These are phyloP conservation scores for Phengaris arion DNA, from an alignment of 2,888 invertebrate species.

Conservation along the genomic window DNA sequence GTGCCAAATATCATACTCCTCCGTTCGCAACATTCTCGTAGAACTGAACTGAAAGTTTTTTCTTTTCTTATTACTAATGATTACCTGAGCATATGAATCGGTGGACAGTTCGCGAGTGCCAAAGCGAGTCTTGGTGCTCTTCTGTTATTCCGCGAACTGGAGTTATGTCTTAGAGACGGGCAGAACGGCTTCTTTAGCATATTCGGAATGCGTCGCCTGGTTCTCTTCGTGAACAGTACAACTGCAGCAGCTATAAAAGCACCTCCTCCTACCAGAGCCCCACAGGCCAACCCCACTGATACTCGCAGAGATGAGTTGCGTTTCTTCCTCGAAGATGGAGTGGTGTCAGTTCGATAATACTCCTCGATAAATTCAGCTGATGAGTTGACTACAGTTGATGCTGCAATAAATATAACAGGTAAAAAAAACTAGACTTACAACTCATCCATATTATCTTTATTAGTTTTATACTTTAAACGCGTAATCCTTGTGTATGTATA, in stretches of 20 bases:
- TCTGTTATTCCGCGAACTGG: conserved; percentile 65
- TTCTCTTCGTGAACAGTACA: conserved; percentile 80
- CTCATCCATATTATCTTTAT: too few relatives aligned
- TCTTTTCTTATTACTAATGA: not conserved
- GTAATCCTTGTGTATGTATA: too few relatives aligned
- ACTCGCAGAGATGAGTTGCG: conserved; percentile 73
- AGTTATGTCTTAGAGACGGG: conserved; percentile 57
- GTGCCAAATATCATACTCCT: too few relatives aligned
- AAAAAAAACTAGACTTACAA: too few relatives aligned
- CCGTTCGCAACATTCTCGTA: too few relatives aligned
- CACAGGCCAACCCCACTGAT: conserved; percentile 68
- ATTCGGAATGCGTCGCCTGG: conserved; percentile 63
- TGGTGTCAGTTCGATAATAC: conserved; percentile 76
- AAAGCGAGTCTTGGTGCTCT: conserved; percentile 68
- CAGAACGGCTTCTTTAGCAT: conserved; percentile 73
- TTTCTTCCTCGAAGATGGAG: conserved; percentile 66
- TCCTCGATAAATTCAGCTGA: conserved; percentile 81
- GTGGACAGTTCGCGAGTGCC: conserved; percentile 69
- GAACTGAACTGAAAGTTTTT: too few relatives aligned
- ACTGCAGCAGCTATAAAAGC: conserved; percentile 81
- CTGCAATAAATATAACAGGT: conserved; percentile 52
- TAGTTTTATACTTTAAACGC: too few relatives aligned
- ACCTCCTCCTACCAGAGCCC: conserved; percentile 74
- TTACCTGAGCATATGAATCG: conserved; percentile 71
- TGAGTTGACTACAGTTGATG: conserved; percentile 77